These are phyloP conservation scores for Poecile montanus DNA, from an alignment of 2,797 vertebrate genomes.

Conservation along the genomic window DNA sequence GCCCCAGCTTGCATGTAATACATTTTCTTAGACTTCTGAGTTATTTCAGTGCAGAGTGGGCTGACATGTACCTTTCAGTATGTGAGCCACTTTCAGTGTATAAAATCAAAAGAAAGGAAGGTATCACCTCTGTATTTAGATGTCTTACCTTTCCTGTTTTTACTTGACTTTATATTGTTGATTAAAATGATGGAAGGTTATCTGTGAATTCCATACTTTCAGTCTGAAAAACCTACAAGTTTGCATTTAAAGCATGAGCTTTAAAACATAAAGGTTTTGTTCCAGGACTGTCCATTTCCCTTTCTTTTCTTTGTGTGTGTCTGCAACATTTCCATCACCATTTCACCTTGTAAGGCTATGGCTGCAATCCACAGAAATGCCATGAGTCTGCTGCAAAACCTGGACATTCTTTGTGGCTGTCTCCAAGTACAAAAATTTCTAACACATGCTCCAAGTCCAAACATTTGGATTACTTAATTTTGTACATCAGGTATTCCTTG, in stretches of 20 bases:
- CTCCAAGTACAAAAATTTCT: neutral
- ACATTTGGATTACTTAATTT: neutral
- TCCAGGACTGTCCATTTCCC: neutral
- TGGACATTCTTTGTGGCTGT: neutral
- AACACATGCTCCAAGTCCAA: neutral
- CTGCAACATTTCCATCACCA: neutral
- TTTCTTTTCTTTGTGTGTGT: neutral
- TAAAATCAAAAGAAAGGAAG: neutral
- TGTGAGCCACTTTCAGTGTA: neutral
- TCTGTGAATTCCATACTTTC: neutral
- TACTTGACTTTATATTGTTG: neutral
- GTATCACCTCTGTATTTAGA: neutral
- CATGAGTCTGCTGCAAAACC: neutral
- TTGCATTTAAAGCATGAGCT: fast-evolving
- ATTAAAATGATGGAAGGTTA: neutral
- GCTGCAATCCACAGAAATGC: neutral
- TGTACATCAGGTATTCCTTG: neutral
- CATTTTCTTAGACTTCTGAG: neutral
- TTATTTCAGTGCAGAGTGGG: neutral
- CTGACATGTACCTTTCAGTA: neutral
- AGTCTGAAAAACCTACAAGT: neutral
- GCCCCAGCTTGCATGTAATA: neutral
- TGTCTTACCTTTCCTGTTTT: neutral
- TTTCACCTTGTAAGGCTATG: neutral
- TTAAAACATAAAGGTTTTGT: neutral